Conservation (phyloP, 2,113 vertebrate species). For the Tenebrosternarchus preto region DNA sequence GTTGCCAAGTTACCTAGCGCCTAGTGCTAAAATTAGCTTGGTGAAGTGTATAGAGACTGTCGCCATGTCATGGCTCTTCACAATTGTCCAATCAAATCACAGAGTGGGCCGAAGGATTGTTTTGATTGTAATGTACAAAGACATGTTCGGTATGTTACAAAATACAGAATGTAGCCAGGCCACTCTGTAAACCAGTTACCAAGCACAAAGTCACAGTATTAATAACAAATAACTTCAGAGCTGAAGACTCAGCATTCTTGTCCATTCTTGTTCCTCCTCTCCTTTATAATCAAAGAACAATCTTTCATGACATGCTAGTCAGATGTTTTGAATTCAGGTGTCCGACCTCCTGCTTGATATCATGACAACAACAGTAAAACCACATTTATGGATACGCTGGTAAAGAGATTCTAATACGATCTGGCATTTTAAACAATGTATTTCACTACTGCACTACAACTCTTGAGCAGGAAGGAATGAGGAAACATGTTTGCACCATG, state of each 20-base stretch:
- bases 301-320: not conserved
- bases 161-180: not conserved
- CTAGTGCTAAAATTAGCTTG: constrained; percentile 20
- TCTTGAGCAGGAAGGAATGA: not conserved
- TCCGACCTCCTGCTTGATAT: not conserved
- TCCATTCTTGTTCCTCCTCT: too few species aligned
- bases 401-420: not conserved
- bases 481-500: not conserved
- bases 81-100: not conserved
- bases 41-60: constrained; percentile 15
- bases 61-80: not conserved
- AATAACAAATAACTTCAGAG: not conserved
- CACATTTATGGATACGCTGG: not conserved
- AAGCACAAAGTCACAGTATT: not conserved
- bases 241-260: too few species aligned
- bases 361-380: not conserved
- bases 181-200: not conserved
- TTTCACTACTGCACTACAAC: not conserved
- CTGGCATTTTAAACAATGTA: not conserved
- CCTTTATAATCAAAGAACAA: too few species aligned
- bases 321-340: not conserved
- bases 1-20: constrained; percentile 33
- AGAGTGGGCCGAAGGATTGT: not conserved
- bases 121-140: not conserved
- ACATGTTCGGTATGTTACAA: not conserved